Evolutionary conservation across 2,113 vertebrate species (phyloP), one percentile per base, ranked within the genome.

Genomic region (Phocoena sinus): DNA sequence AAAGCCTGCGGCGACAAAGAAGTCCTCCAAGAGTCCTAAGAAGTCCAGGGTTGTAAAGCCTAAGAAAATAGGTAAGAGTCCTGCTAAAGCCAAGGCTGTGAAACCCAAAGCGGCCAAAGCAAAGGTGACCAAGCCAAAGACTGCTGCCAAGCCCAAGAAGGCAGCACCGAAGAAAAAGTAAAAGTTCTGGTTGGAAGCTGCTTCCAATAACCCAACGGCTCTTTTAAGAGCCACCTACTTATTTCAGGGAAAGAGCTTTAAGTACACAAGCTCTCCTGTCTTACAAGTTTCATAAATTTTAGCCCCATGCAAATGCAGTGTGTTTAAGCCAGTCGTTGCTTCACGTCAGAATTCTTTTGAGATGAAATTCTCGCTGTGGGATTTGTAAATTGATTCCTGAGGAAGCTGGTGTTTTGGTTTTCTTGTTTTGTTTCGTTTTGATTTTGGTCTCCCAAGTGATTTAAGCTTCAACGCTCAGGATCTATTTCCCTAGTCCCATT

Each of bases 171-270:
- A 97, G 68, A 98, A 95, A 26, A 98, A 97, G 94, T 98, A 44
- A 89, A 47, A 9, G 80, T 56, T 58, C 13, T 23, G 21, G 83
- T 89, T 93, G 95, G 97, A 96, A 76, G 47, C 14, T 44, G 38
- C 31, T 77, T 67, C 74, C 23, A 53, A 4, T 53, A 86, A 97
- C 89, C 96, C 97, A 98, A 97, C 97, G 98, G 98, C 98, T 98
- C 97, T 98, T 98, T 97, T 98, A 97, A 98, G 98, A 98, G 98
- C 98, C 98, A 98, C 98, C 95, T 60, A 95, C 26, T 0, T 4
- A 0, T 0, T 4, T 89, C 76, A 2, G 0, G 0, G 2, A 62
- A 96, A 94, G 96, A 93, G 97, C 96, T 91, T 4, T 11, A 11
- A 18, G 9, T 14, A 53, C 50, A 1, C 7, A 23, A 23, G 6